A percentile compares a stretch with the other conserved stretches of the same genome.
phyloP scores from a whole-genome alignment of 2,888 invertebrate genomes.

The Agonopterix arenella region DNA sequence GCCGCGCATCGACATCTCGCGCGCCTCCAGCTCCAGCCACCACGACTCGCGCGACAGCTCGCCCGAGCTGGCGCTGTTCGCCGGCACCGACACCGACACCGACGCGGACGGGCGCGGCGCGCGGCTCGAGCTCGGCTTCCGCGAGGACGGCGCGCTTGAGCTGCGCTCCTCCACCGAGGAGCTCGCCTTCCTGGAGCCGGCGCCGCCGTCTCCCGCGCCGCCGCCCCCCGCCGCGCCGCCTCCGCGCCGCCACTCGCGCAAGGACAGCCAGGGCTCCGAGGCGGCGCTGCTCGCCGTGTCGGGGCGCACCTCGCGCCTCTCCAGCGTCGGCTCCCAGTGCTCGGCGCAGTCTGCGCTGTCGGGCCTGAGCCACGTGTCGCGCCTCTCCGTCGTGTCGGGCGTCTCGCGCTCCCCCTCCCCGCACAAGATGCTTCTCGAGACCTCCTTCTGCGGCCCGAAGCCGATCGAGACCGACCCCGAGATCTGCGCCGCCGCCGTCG shows the following conservation, averaged over 20 bases:
- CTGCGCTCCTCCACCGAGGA: conserved; percentile 92
- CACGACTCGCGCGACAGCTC: conserved; percentile 91
- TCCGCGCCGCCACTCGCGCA: conserved; percentile 75
- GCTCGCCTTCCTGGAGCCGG: conserved; percentile 85
- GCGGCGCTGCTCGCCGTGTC: conserved; percentile 84
- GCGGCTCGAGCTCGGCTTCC: conserved; percentile 74
- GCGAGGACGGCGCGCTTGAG: conserved; percentile 89
- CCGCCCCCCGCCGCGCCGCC: conserved; percentile 28
- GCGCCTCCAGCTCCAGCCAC: conserved; percentile 92
- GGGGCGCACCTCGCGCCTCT: conserved; percentile 88
- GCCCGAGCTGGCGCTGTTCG: conserved; percentile 89
- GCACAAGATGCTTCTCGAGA: conserved; percentile 93
- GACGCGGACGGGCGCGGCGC: conserved; percentile 21
- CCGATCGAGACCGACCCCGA: conserved; percentile 77
- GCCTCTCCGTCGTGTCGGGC: conserved; percentile 67
- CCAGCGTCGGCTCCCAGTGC: conserved; percentile 89
- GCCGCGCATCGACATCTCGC: conserved; percentile 92
- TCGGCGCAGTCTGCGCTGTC: conserved; percentile 75
- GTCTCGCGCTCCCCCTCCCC: conserved; percentile 88
- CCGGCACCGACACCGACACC: conserved; percentile 44
- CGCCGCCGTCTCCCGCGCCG: conserved; percentile 39
- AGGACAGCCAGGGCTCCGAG: conserved; percentile 87
- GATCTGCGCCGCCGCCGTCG: conserved; percentile 63
- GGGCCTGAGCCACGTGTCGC: conserved; percentile 50
- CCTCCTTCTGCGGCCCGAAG: conserved; percentile 92